These are phyloP conservation scores for Heliconius himera DNA, from an alignment of 1,140 invertebrate species.

Conservation along the genomic window DNA sequence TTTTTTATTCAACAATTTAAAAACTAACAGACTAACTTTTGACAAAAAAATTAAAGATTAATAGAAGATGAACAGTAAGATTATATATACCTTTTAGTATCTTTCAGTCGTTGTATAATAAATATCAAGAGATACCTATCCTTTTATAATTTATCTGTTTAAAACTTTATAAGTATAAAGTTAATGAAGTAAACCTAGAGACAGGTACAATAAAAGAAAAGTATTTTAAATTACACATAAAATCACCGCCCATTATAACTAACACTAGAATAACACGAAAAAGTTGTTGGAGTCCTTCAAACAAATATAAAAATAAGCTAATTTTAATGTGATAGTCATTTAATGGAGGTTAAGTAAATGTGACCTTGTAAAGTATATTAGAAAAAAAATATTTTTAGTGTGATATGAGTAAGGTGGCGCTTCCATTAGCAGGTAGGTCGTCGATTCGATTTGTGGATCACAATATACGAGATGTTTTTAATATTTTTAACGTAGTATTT, in stretches of 20 bases:
- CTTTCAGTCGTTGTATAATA: too few relatives aligned
- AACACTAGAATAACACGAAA: neutral
- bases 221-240: neutral
- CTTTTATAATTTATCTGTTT: neutral
- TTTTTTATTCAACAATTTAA: neutral
- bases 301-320: neutral
- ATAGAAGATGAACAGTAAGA: too few relatives aligned
- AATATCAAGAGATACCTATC: neutral
- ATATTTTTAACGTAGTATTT: too few relatives aligned
- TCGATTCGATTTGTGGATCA: too few relatives aligned
- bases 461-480: too few relatives aligned
- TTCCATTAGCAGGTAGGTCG: too few relatives aligned
- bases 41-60: too few relatives aligned
- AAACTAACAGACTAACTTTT: too few relatives aligned
- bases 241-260: neutral
- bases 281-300: neutral
- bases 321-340: neutral
- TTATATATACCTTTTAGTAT: too few relatives aligned
- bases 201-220: neutral
- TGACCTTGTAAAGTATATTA: neutral
- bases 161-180: neutral
- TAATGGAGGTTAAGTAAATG: neutral
- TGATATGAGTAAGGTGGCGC: neutral
- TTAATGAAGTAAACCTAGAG: neutral
- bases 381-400: neutral